These are phyloP conservation scores for Dilophus febrilis DNA, from an alignment of 2,888 invertebrate species.

Conservation along the genomic window DNA sequence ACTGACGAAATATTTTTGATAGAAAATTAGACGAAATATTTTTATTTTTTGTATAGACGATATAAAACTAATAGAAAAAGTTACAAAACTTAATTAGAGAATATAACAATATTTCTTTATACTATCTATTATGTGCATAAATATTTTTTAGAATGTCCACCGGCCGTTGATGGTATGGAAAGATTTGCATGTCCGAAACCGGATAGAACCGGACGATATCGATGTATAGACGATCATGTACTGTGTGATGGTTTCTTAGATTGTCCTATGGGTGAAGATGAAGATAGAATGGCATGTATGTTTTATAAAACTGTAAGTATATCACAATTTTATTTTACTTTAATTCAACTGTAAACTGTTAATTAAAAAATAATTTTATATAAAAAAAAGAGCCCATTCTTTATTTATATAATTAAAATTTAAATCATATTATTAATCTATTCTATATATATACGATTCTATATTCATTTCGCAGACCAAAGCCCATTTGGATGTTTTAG, in stretches of 20 bases:
- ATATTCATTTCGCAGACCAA: slow-evolving; percentile 58
- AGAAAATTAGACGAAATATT: no score
- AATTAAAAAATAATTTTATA: background rate
- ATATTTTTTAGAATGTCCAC: slow-evolving; percentile 79
- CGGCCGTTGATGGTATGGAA: slow-evolving; percentile 86
- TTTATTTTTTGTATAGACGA: no score
- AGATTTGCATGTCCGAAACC: slow-evolving; percentile 86
- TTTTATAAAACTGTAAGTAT: slow-evolving; percentile 85
- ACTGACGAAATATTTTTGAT: no score
- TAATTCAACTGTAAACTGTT: no score
- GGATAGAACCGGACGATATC: slow-evolving; percentile 78
- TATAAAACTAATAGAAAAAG: no score
- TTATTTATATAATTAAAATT: background rate
- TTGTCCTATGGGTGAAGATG: slow-evolving; percentile 85
- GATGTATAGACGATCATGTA: slow-evolving; percentile 90
- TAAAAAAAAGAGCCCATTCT: background rate
- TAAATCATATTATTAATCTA: slow-evolving; percentile 2
- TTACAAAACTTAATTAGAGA: no score
- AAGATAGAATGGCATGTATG: slow-evolving; percentile 86
- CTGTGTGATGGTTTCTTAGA: slow-evolving; percentile 89
- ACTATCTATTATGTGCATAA: no score
- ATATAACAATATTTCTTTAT: no score
- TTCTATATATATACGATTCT: no score
- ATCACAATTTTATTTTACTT: no score
- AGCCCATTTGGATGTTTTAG: slow-evolving; percentile 85